Conservation (phyloP, 2,888 invertebrate species). For the Aquatica leii region DNA sequence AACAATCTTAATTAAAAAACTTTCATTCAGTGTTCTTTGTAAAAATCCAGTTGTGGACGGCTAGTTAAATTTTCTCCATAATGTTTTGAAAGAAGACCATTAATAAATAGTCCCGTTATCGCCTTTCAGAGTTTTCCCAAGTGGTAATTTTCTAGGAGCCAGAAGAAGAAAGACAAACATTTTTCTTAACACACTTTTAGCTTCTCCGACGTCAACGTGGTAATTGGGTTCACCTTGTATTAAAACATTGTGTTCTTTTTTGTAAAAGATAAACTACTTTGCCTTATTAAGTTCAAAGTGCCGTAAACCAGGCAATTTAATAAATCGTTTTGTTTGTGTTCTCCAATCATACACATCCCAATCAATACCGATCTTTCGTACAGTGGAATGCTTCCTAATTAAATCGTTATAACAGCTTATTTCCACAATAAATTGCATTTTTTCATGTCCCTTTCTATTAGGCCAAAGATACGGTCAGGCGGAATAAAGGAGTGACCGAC, state of each 20-base stretch:
- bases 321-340: not conserved
- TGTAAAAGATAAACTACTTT: not conserved
- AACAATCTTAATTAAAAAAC: too few relatives aligned
- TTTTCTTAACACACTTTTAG: not conserved
- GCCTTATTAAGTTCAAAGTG: not conserved
- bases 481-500: constrained; percentile 5
- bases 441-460: not conserved
- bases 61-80: not conserved
- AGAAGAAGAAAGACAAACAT: not conserved
- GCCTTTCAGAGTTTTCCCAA: not conserved
- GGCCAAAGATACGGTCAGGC: not conserved
- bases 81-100: not conserved
- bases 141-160: not conserved
- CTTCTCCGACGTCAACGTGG: not conserved
- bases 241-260: not conserved
- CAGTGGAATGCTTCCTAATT: not conserved
- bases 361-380: not conserved
- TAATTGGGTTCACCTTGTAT: constrained; percentile 4
- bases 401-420: not conserved
- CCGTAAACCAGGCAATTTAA: not conserved
- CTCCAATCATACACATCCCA: constrained; percentile 1
- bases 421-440: not conserved
- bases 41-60: not conserved
- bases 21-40: constrained; percentile 6
- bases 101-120: constrained; percentile 3